Base-by-base conservation (phyloP, 2,888 invertebrate genomes). In the Trissoscelio sp. region DNA sequence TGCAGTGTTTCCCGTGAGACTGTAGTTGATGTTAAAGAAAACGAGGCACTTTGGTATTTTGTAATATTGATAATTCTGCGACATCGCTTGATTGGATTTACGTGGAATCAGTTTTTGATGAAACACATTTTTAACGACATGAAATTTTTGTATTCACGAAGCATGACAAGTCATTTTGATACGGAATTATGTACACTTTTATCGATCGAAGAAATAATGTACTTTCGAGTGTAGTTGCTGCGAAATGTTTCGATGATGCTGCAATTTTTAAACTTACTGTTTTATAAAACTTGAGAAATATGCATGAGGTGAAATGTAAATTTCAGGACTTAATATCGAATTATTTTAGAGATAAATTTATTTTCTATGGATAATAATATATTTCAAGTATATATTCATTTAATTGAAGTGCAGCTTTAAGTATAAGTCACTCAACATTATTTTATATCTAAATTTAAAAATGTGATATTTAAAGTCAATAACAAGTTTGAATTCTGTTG, bases 1-100 rank as follows among this genome's bases (percentile, higher is more conserved):
- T 42, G 58, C 11, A 22, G 2, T 16, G 42, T 22, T 42, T 58
- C 58, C 42, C 58, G 42, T 14, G 58, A 31, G 58, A 58, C 39
- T 18, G 14, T 3, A 34, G 18, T 28, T 12, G 6, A 20, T 14
- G 14, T 1, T 14, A 58, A 42, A 58, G 31, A 58, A 42, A 55
- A 37, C 14, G 18, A 42, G 42, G 11, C 4, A 58, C n/a, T 37
- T 37, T 20, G 37, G 5, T 57, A 14, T 37, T 37, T 14, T 42
- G 18, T 5, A 51, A 51, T 51, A 51, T 12, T 37, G 37, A 57
- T 57, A 37, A 20, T 28, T 51, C 28, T 12, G 44, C 1, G 18
- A 7, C 18, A 18, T 7, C 44, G 39, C 7, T 14, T 39, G 3
- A 6, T 3, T 6, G 6, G 28, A 28, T 28, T 28, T 3, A 28